Evolutionary conservation across 2,797 vertebrate genomes (phyloP), one percentile per base, ranked within the genome.

Genomic region (Intellagama lesueurii): DNA sequence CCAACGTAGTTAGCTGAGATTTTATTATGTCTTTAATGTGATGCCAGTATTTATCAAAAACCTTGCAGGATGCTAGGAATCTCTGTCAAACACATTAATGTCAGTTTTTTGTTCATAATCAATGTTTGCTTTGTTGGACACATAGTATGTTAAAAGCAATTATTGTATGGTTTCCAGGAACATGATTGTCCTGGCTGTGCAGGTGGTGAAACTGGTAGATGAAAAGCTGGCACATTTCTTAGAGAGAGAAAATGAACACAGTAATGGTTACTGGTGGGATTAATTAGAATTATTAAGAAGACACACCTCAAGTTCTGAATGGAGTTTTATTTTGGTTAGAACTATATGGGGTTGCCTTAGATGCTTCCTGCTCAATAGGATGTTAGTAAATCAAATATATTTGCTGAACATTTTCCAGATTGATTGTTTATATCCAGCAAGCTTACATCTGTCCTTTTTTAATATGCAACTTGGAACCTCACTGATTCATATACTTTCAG

Each of bases 401-500:
- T 78, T 49, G 44, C 26, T 26, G 28, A 5, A 49, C 76, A 78
- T 78, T 78, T 79, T n/a, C 49, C 78, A n/a, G 26, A 26, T 44
- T 56, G 30, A 56, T 49, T 56, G 47, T 28, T 49, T 47, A 17
- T 14, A 14, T 16, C 73, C 24, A 22, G 28, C 47, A 79, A 79
- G 47, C 14, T 56, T 56, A 52, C 2, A 2, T 56, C 28, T 56
- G 12, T 80, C 78, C 17, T 80, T 56, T 56, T 56, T 79, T 52
- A 79, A 79, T 52, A 49, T 52, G 44, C 4, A 52, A 30, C 77
- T 30, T 52, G 47, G 77, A 52, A 79, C 47, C 49, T 80, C 14
- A n/a, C 78, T 80, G 49, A 80, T 30, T 78, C 44, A 47, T 78
- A 47, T 78, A 78, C 22, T 80, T 80, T 77, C 78, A 80, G 16